These are phyloP conservation scores for Gerris lacustris DNA, from an alignment of 2,888 invertebrate species.

Conservation along the genomic window DNA sequence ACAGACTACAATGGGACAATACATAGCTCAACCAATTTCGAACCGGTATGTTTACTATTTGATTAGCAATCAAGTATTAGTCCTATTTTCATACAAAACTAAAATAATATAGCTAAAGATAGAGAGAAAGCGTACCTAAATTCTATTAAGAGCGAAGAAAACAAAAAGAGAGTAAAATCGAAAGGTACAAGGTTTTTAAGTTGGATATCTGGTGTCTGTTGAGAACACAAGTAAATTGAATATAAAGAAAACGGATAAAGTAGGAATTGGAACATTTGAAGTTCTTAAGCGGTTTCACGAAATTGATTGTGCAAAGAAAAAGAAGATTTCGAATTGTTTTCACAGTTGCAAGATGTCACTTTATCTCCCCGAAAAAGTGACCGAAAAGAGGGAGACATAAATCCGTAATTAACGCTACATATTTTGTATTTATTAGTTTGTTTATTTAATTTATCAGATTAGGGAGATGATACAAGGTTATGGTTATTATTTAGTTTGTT, in stretches of 20 bases:
- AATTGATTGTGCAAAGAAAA: constrained; percentile 14
- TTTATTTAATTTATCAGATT: background rate
- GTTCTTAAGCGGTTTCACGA: constrained; percentile 16
- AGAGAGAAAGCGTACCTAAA: constrained; percentile 28
- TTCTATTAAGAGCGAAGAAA: constrained; percentile 29
- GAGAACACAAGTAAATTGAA: constrained; percentile 33
- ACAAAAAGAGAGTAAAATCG: constrained; percentile 31
- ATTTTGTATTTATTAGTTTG: background rate
- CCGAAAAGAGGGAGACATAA: background rate
- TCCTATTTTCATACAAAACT: constrained; percentile 25
- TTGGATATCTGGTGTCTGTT: constrained; percentile 32
- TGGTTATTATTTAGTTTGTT: too few relatives aligned
- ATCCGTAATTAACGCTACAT: background rate
- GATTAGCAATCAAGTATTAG: constrained; percentile 26
- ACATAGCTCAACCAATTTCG: constrained; percentile 30
- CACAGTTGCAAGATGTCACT: background rate
- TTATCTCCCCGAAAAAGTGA: background rate
- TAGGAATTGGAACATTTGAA: constrained; percentile 29
- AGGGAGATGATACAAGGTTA: too few relatives aligned
- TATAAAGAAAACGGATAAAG: constrained; percentile 32
- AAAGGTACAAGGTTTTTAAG: constrained; percentile 30
- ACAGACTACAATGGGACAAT: constrained; percentile 32
- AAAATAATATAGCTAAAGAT: constrained; percentile 25
- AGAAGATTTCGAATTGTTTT: constrained; percentile 6
- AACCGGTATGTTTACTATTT: constrained; percentile 30